Evolutionary conservation across 2,797 vertebrate species (phyloP), one percentile per base, ranked within the genome.

Genomic region (Limnodromus scolopaceus): DNA sequence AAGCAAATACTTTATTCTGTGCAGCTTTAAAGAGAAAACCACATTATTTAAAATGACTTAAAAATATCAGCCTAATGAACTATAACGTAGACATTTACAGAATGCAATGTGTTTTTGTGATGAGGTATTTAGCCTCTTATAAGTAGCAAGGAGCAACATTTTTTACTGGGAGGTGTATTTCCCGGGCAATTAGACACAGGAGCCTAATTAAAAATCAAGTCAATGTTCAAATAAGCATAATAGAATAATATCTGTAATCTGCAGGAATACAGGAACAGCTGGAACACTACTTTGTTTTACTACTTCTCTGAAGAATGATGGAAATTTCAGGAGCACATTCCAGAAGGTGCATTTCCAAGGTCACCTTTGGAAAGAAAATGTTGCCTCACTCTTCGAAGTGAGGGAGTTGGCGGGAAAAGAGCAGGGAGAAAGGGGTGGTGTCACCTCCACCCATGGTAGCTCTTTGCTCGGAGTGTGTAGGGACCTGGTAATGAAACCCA

Each of bases 181-280:
- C 84, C 48, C 32, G 6, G 96, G 88, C 91, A 97, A 97, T 97
- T 97, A 98, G 84, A 74, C 96, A 93, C 72, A 57, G 78, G 60
- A 94, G 93, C 89, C 92, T 97, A 96, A 98, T 98, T 98, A 97
- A 97, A 97, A 97, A 94, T 97, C 77, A 97, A 98, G 96, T 89
- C 92, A 86, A 61, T 84, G 60, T 93, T 97, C 94, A 97, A 87
- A 96, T 97, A 97, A 96, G 69, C 86, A 84, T 83, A 95, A 94
- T 77, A 48, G 18, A 97, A 96, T 66, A 83, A 79, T 87, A 51
- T 57, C 54, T 92, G 54, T 72, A 90, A 95, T 63, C 83, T 82
- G 92, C 84, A 91, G 80, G 63, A 93, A 74, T 24, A n/a, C 34
- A 86, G 78, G 61, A 97, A 57, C 58, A 89, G 80, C 87, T 89